Conservation (phyloP, 1,140 invertebrate species). For the Aphelenchoides fujianensis region DNA sequence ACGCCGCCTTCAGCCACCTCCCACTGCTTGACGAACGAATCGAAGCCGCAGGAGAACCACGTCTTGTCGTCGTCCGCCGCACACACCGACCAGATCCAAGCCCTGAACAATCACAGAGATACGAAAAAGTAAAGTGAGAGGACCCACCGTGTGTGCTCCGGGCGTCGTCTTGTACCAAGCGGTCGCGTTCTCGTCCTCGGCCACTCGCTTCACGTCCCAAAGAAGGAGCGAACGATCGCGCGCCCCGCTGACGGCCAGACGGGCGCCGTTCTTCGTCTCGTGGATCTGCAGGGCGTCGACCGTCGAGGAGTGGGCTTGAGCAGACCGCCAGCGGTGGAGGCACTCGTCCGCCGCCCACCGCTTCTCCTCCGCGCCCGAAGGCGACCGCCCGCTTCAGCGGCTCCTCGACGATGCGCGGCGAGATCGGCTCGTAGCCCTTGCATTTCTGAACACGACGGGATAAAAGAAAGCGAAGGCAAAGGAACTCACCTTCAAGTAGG, state of each 20-base stretch:
- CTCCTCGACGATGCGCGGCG: neutral
- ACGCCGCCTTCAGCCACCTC: constrained; percentile 7
- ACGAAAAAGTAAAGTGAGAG: constrained; percentile 6
- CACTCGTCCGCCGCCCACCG: neutral
- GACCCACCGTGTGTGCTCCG: neutral
- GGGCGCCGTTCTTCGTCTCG: neutral
- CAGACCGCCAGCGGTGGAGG: neutral
- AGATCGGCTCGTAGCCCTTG: constrained; percentile 1
- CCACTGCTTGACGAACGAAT: neutral
- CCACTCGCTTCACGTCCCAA: constrained; percentile 8
- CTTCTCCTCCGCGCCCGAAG: constrained; percentile 13
- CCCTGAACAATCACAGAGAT: constrained; percentile 4
- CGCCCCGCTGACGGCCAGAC: constrained; percentile 14
- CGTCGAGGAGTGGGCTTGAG: neutral
- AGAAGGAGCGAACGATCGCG: constrained; percentile 6
- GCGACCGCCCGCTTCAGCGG: constrained; percentile 11
- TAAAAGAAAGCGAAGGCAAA: neutral
- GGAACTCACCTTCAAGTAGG: constrained; percentile 4
- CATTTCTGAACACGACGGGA: neutral
- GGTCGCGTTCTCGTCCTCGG: neutral
- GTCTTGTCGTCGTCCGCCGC: neutral
- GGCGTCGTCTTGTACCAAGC: neutral
- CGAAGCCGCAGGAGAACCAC: constrained; percentile 4
- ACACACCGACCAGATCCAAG: neutral
- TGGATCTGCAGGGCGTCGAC: constrained; percentile 4